These are phyloP conservation scores for Drosophila fuyamai DNA, from an alignment of 1,140 invertebrate genomes.

Conservation along the genomic window DNA sequence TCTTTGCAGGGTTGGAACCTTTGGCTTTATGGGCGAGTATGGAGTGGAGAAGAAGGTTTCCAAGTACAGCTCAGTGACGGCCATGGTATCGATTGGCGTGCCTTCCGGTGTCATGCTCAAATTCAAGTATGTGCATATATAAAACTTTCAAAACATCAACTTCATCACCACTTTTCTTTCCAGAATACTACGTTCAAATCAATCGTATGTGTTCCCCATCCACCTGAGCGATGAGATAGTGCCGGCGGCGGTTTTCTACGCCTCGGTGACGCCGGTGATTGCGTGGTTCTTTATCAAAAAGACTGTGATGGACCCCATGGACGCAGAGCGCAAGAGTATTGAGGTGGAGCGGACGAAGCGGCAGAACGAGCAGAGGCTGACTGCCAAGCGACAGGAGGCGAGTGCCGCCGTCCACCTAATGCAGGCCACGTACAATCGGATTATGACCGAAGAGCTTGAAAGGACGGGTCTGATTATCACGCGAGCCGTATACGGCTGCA, in stretches of 20 bases:
- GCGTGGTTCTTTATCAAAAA: slow-evolving; percentile 93
- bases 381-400: slow-evolving; percentile 93
- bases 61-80: slow-evolving; percentile 94
- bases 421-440: slow-evolving; percentile 92
- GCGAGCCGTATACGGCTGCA: slow-evolving; percentile 93
- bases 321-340: slow-evolving; percentile 90
- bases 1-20: slow-evolving; percentile 91
- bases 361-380: slow-evolving; percentile 89
- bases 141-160: background rate
- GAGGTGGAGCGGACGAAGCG: slow-evolving; percentile 91
- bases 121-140: slow-evolving; percentile 89
- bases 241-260: slow-evolving; percentile 96
- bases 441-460: slow-evolving; percentile 90
- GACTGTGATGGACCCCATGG: slow-evolving; percentile 94
- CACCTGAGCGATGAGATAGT: slow-evolving; percentile 95
- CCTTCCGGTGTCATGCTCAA: slow-evolving; percentile 95
- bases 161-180: background rate
- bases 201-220: slow-evolving; percentile 95
- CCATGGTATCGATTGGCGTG: slow-evolving; percentile 92
- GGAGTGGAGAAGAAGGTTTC: slow-evolving; percentile 97
- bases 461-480: slow-evolving; percentile 94
- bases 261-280: slow-evolving; percentile 93
- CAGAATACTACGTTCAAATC: slow-evolving; percentile 93
- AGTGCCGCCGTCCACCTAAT: slow-evolving; percentile 94
- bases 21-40: slow-evolving; percentile 94